Evolutionary conservation across 2,113 vertebrate genomes (phyloP).

Genomic region (Australoheros scitulus): DNA sequence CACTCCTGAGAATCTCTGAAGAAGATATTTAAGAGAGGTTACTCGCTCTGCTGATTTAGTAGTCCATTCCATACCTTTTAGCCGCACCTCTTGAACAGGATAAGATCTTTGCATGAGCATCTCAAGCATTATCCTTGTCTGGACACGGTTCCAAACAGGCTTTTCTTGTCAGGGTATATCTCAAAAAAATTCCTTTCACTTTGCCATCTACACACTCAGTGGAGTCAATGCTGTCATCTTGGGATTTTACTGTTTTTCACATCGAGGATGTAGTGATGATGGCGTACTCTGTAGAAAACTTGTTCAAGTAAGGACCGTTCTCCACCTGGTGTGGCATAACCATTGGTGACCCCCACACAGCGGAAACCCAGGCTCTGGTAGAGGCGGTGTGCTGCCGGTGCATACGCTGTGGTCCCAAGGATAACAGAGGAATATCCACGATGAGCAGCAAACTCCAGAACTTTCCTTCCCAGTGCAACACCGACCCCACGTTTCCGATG

Average conservation of each 20-base stretch:
- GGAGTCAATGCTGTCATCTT: background rate
- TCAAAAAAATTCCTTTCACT: background rate
- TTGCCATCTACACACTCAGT: background rate
- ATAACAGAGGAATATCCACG: slow-evolving; percentile 82
- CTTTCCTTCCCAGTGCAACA: slow-evolving; percentile 83
- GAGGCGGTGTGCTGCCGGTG: slow-evolving; percentile 84
- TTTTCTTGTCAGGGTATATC: background rate
- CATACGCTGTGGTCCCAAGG: slow-evolving; percentile 86
- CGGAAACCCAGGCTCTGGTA: slow-evolving; percentile 88
- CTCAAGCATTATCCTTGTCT: no score
- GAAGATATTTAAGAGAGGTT: no score
- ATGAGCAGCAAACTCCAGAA: slow-evolving; percentile 85
- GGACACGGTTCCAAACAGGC: no score
- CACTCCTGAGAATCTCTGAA: no score
- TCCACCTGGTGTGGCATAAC: slow-evolving; percentile 80
- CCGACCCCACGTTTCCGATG: slow-evolving; percentile 83
- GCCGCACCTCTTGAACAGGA: no score
- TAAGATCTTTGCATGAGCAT: no score
- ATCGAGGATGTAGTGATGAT: slow-evolving; percentile 85
- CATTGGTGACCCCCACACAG: slow-evolving; percentile 81
- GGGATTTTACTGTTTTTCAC: background rate
- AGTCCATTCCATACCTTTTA: no score
- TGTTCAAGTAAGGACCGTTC: slow-evolving; percentile 80
- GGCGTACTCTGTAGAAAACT: slow-evolving; percentile 88
- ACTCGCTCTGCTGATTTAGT: no score